Base-by-base conservation (phyloP, 2,797 vertebrate genomes). In the Lates japonicus region DNA sequence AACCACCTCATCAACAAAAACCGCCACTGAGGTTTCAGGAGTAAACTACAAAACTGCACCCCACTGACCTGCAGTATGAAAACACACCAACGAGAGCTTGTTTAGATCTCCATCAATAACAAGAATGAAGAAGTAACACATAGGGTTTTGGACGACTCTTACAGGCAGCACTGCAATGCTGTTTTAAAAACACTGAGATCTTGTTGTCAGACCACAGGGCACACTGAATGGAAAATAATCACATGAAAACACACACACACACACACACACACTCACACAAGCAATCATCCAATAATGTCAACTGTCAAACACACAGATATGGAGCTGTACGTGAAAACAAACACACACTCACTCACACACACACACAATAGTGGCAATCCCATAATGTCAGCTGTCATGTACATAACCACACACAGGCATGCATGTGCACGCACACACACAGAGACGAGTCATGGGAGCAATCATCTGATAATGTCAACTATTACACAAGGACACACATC, bases 381-480 rank as follows among this genome's bases (percentile, higher is more conserved):
- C 90, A 90, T 93, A 89, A 91, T 88, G 90, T 90, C 91, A 87
- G 80, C 77, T 20, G 83, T 84, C 82, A 85, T 88, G 82, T 90
- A 66, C 80, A 78, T 42, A 82, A 85, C 67, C 75, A 68, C 78
- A 87, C 87, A 82, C 70, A 67, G 58, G 74, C 80, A 73, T 46
- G 72, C 14, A 3, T 39, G 78, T 76, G 84, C 35, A 5, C 63
- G 69, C 62, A 65, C 79, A 83, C 25, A 46, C 71, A 78, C 74
- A 75, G 46, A 48, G 49, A 78, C 60, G 6, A 85, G 81, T 78
- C 39, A 71, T 85, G 81, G 85, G 87, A 87, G 86, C 87, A 90
- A 90, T 92, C 88, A 91, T 91, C 87, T 88, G 88, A 93, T 93
- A 92, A 93, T 93, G 90, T 93, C 92, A 91, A 93, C 90, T 88